Conservation (phyloP, 2,888 invertebrate genomes). For the Drosophila paramelanica region DNA sequence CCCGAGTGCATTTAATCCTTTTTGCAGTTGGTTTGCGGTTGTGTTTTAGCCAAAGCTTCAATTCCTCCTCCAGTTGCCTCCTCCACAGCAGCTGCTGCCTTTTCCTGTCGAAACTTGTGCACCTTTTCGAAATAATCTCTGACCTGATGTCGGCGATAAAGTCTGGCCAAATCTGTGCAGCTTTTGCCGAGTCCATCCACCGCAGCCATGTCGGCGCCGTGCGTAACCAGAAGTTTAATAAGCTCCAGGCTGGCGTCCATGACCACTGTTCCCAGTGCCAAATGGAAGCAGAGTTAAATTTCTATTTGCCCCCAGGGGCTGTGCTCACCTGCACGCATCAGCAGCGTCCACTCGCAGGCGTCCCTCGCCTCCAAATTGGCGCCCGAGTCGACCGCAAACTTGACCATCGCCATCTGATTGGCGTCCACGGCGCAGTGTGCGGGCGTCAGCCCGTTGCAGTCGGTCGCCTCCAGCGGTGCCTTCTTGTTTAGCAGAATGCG, state of each 20-base stretch:
- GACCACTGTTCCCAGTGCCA: conserved; percentile 65
- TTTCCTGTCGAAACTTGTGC: conserved; percentile 51
- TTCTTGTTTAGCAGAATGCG: conserved; percentile 84
- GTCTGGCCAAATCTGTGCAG: conserved; percentile 80
- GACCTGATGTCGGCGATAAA: conserved; percentile 74
- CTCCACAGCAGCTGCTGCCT: conserved; percentile 20
- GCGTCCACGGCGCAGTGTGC: conserved; percentile 84
- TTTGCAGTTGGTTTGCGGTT: conserved; percentile 27
- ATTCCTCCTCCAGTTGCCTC: no score
- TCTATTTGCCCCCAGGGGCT: neutral
- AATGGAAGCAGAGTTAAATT: conserved; percentile 1
- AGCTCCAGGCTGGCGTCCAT: conserved; percentile 80
- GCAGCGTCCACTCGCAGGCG: conserved; percentile 82
- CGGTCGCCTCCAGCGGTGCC: conserved; percentile 81
- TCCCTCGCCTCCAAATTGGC: conserved; percentile 82
- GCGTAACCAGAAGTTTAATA: conserved; percentile 80
- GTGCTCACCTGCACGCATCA: conserved; percentile 82
- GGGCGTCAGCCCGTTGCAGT: conserved; percentile 83
- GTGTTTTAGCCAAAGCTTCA: conserved; percentile 5
- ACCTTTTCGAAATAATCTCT: conserved; percentile 75
- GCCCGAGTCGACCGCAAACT: conserved; percentile 83
- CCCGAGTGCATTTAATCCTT: conserved; percentile 39
- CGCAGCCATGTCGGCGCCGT: conserved; percentile 76
- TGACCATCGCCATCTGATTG: conserved; percentile 82
- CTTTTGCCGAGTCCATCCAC: conserved; percentile 75